A percentile compares a stretch with the other conserved stretches of the same genome.
Evolutionary conservation across 2,113 vertebrate species (phyloP).

Genomic region (Ageneiosus marmoratus): DNA sequence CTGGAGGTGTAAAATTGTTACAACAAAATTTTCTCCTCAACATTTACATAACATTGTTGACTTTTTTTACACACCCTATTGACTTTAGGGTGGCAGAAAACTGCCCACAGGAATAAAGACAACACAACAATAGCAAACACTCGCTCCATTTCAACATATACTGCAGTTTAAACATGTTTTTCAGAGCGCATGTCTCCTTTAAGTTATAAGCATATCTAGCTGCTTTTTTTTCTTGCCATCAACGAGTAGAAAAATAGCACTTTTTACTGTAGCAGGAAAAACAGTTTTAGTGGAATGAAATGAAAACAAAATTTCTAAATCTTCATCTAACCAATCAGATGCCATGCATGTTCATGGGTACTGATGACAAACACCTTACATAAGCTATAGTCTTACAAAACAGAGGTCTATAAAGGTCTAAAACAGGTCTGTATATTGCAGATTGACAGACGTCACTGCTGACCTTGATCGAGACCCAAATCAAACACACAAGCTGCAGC

Average conservation of each 20-base stretch:
- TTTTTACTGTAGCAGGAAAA: no score
- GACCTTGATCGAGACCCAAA: constrained; percentile 25
- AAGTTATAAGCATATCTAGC: background rate
- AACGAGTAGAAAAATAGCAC: background rate
- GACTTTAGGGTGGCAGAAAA: background rate
- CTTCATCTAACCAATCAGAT: background rate
- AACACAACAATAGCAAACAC: background rate
- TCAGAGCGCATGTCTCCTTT: background rate
- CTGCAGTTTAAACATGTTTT: background rate
- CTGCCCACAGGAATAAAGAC: background rate
- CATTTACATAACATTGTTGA: background rate
- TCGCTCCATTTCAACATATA: background rate
- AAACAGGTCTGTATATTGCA: background rate
- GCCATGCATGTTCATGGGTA: background rate
- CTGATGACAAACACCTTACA: background rate
- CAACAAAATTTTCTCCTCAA: background rate
- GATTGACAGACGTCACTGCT: background rate
- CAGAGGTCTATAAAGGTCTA: background rate
- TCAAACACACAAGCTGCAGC: background rate
- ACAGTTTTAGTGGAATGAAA: no score
- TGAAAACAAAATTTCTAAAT: background rate
- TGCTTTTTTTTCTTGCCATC: background rate
- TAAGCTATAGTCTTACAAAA: background rate
- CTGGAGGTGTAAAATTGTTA: background rate
- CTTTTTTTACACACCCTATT: no score